Conservation (phyloP, 1,140 invertebrate species). For the Glossosoma conforme region DNA sequence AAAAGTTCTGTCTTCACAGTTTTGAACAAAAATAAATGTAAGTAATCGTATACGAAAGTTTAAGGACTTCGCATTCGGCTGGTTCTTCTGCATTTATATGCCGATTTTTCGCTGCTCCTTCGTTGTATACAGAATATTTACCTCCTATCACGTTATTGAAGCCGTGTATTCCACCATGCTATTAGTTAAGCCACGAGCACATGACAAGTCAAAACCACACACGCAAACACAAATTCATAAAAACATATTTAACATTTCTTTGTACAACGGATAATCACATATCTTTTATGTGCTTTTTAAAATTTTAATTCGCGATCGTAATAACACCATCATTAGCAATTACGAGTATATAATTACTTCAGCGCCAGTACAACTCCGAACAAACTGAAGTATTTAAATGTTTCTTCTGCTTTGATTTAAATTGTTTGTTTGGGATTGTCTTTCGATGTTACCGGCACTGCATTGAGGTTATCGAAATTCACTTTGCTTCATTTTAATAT, state of each 20-base stretch:
- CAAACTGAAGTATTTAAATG: too few species aligned
- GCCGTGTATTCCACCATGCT: constrained; percentile 28
- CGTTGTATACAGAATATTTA: constrained; percentile 26
- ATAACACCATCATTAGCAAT: too few species aligned
- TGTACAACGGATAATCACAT: constrained; percentile 30
- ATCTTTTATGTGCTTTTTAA: too few species aligned
- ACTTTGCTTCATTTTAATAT: too few species aligned
- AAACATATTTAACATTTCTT: constrained; percentile 29
- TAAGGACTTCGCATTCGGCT: constrained; percentile 6
- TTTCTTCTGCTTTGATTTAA: too few species aligned
- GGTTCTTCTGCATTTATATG: constrained; percentile 1
- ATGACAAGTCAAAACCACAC: constrained; percentile 32
- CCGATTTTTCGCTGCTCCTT: constrained; percentile 8
- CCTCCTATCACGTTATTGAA: constrained; percentile 20
- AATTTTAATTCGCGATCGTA: too few species aligned
- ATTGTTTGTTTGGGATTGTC: too few species aligned
- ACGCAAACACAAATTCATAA: constrained; percentile 31
- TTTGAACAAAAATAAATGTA: neutral
- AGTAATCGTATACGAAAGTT: constrained; percentile 20
- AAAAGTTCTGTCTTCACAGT: neutral
- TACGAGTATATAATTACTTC: too few species aligned
- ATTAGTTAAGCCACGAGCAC: constrained; percentile 33
- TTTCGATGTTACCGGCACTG: too few species aligned
- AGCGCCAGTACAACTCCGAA: too few species aligned
- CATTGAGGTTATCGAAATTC: too few species aligned